Conservation (phyloP, 2,888 invertebrate species). For the Andrena marginata region DNA sequence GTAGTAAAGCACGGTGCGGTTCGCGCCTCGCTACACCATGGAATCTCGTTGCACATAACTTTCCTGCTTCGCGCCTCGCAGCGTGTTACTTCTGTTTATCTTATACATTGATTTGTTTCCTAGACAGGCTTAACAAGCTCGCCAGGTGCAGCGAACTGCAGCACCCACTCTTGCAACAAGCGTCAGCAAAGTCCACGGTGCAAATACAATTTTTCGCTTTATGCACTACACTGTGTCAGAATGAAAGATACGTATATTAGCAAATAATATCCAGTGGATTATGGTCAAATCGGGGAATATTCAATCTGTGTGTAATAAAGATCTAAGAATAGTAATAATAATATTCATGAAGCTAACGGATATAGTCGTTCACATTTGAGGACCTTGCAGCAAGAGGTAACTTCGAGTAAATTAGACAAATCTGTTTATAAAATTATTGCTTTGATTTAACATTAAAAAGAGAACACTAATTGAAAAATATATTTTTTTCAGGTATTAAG, state of each 20-base stretch:
- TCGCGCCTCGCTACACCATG: constrained; percentile 8
- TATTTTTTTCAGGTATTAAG: too few relatives aligned
- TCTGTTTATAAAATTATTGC: too few relatives aligned
- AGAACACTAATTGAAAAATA: too few relatives aligned
- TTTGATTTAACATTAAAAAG: too few relatives aligned
- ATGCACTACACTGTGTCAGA: not conserved
- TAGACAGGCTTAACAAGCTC: not conserved
- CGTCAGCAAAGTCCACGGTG: not conserved
- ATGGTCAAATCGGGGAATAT: not conserved
- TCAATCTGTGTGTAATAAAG: not conserved
- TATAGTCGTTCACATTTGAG: too few relatives aligned
- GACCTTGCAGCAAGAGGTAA: too few relatives aligned
- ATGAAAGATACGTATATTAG: not conserved
- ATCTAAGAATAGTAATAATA: too few relatives aligned
- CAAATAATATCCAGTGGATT: not conserved
- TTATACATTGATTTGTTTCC: constrained; percentile 60
- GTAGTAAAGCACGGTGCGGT: constrained; percentile 46
- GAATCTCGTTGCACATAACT: constrained; percentile 31
- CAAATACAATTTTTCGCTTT: not conserved
- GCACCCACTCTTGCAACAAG: constrained; percentile 27
- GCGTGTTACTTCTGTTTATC: constrained; percentile 61
- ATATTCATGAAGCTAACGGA: too few relatives aligned
- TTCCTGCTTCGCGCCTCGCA: constrained; percentile 7
- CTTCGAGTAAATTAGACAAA: too few relatives aligned
- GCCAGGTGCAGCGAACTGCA: not conserved